Percentiles rank a stretch among this genome's conserved stretches.
phyloP scores from a whole-genome alignment of 2,113 vertebrate species.

The Oxygymnocypris stewartii region DNA sequence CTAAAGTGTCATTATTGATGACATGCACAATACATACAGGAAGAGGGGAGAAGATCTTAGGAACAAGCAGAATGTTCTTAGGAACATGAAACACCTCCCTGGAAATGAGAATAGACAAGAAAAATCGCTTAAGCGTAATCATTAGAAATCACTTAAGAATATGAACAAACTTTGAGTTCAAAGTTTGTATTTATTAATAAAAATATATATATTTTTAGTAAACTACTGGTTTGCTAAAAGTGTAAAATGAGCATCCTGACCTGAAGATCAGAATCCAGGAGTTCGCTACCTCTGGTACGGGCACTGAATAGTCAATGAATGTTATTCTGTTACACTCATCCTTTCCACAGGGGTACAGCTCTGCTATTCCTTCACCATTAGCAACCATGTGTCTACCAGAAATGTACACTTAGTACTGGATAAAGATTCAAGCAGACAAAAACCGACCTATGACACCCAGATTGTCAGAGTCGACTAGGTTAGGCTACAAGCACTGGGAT shows the following conservation, averaged over 20 bases:
- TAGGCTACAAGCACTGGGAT: not conserved
- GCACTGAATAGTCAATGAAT: slow-evolving; percentile 81
- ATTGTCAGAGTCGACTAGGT: slow-evolving; percentile 25
- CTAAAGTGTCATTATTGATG: slow-evolving; percentile 87
- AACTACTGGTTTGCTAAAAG: not conserved
- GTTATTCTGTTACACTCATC: slow-evolving; percentile 81
- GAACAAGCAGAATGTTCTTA: slow-evolving; percentile 81
- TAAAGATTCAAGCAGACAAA: not conserved
- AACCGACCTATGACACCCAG: slow-evolving; percentile 32
- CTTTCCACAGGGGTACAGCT: slow-evolving; percentile 79
- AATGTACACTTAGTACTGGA: not conserved
- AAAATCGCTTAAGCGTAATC: not conserved
- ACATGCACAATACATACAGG: slow-evolving; percentile 79
- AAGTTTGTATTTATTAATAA: not conserved
- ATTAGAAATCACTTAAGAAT: no score
- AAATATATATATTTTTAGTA: not conserved
- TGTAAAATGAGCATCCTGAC: slow-evolving; percentile 69
- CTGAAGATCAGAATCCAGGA: slow-evolving; percentile 89
- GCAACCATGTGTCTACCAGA: slow-evolving; percentile 81
- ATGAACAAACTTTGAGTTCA: no score
- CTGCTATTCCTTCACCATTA: slow-evolving; percentile 67
- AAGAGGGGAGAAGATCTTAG: slow-evolving; percentile 79
- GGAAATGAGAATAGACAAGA: slow-evolving; percentile 29
- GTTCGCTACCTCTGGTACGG: slow-evolving; percentile 73
- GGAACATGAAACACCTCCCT: slow-evolving; percentile 87